These are phyloP conservation scores for Furnarius figulus DNA, from an alignment of 2,113 vertebrate genomes.

Conservation along the genomic window DNA sequence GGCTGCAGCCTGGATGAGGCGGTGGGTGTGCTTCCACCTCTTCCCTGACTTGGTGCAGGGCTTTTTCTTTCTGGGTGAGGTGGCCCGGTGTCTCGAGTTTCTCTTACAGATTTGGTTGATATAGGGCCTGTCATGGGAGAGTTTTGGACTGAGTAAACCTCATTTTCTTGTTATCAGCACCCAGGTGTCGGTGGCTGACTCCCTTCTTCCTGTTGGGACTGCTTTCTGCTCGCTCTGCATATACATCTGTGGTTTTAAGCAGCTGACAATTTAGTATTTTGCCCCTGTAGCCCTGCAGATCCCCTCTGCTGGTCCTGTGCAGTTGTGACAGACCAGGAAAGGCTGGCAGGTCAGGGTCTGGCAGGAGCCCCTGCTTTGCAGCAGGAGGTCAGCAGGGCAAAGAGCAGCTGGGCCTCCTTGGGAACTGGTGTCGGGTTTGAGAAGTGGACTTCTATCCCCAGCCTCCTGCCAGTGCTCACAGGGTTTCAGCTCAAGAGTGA, in stretches of 20 bases:
- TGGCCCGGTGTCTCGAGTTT: not conserved
- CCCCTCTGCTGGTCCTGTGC: not conserved
- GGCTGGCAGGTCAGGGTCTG: not conserved
- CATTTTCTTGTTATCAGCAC: not conserved
- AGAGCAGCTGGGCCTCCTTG: not conserved
- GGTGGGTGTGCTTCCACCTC: not conserved
- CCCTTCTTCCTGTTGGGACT: not conserved
- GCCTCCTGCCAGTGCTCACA: not conserved
- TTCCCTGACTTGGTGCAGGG: not conserved
- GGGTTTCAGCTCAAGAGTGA: not conserved
- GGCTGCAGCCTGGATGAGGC: not conserved
- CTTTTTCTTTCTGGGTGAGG: not conserved
- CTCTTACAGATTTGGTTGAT: not conserved
- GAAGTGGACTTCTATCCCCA: not conserved
- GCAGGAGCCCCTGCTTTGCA: not conserved
- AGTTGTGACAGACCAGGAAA: not conserved
- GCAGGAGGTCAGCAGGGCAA: not conserved
- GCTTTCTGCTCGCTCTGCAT: not conserved
- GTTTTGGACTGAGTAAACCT: not conserved
- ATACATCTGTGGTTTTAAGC: not conserved
- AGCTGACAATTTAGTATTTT: not conserved
- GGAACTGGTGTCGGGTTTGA: not conserved
- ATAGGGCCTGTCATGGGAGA: not conserved
- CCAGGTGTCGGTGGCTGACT: rapidly evolving
- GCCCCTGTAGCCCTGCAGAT: rapidly evolving